These are phyloP conservation scores for Etheostoma cragini DNA, from an alignment of 2,113 vertebrate species.

Conservation along the genomic window DNA sequence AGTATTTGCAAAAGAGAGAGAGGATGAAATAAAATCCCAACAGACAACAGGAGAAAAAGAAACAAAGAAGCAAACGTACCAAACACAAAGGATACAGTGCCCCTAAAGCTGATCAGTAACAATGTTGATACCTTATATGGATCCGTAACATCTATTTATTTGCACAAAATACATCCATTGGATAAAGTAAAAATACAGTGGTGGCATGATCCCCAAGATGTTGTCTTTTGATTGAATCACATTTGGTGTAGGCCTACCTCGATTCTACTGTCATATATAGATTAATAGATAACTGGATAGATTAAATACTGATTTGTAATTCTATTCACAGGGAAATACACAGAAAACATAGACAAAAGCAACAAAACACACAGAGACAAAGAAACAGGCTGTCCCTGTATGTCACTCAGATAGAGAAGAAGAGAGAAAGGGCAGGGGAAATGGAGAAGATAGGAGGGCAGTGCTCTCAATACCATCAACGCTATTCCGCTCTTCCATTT, in stretches of 20 bases:
- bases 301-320: neutral
- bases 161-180: neutral
- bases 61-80: neutral
- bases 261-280: neutral
- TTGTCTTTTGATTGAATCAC: neutral
- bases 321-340: neutral
- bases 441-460: constrained; percentile 34
- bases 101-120: neutral
- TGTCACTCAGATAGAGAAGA: constrained; percentile 3
- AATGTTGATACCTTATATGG: neutral
- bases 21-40: constrained; percentile 16
- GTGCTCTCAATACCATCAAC: constrained; percentile 41
- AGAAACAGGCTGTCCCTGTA: constrained; percentile 2
- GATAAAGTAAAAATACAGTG: neutral
- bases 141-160: neutral
- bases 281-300: neutral
- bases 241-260: neutral
- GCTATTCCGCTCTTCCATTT: constrained; percentile 37
- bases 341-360: neutral
- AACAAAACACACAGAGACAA: constrained; percentile 3
- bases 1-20: constrained; percentile 41
- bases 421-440: constrained; percentile 10
- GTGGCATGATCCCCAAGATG: neutral
- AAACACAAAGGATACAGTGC: neutral
- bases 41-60: constrained; percentile 7